These are phyloP conservation scores for Siniperca knerii DNA, from an alignment of 2,113 vertebrate species.

Conservation along the genomic window DNA sequence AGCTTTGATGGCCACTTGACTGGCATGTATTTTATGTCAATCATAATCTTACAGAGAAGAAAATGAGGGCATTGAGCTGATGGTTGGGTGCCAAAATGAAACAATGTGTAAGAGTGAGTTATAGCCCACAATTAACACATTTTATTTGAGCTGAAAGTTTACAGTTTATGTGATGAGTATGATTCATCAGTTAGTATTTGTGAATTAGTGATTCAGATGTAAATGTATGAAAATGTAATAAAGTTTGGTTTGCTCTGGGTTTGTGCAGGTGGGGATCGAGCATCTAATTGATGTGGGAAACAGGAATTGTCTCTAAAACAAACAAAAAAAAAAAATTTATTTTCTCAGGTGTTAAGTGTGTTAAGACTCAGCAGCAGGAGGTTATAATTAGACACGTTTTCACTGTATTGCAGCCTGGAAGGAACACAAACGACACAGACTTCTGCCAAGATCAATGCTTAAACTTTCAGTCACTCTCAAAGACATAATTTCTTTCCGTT, in stretches of 20 bases:
- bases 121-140: neutral
- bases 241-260: neutral
- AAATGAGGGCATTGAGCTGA: neutral
- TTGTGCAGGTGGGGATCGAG: neutral
- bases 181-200: neutral
- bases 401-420: neutral
- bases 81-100: neutral
- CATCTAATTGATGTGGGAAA: neutral
- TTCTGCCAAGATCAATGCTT: neutral
- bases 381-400: neutral
- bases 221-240: neutral
- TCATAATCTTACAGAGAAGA: neutral
- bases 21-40: slow-evolving; percentile 1
- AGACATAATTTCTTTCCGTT: neutral
- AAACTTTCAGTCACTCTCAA: neutral
- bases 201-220: neutral
- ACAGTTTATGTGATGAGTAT: neutral
- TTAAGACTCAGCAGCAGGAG: neutral
- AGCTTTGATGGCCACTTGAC: slow-evolving; percentile 14
- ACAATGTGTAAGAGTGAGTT: neutral
- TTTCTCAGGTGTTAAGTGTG: neutral
- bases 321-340: neutral
- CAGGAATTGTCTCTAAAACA: neutral
- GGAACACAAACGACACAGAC: neutral
- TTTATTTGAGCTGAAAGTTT: neutral